Base-by-base conservation (phyloP, 2,113 vertebrate genomes). In the Percopsis transmontana region DNA sequence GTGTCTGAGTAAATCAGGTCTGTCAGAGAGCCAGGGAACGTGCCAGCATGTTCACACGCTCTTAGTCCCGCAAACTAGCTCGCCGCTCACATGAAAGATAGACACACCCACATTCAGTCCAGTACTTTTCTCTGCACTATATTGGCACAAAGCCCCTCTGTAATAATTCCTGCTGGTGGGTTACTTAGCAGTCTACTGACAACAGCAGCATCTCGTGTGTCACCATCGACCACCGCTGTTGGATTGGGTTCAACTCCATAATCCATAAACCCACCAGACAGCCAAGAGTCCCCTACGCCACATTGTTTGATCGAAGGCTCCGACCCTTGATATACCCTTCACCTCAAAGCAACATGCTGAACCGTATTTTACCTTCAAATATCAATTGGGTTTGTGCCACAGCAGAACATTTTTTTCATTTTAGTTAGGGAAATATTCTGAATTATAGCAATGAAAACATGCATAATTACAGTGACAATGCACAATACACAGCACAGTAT, bases 151-250 rank as follows among this genome's bases (percentile, higher is more conserved):
- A 33, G 27, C 6, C 70, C 44, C 52, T 33, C 59, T 74, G 78
- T 80, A 88, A 85, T 80, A 83, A 88, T 88, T 79, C 85, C 63
- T 54, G 69, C 65, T 58, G 84, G 67, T 1, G 55, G 60, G 77
- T 52, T 53, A 62, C 68, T 74, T 66, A 77, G 40, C 41, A 80
- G 71, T 74, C 70, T 56, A 2, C 66, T 33, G 27, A 33, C 8
- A 76, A 77, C 79, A 59, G 72, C 14, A 21, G 13, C 24, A 33
- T 14, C 13, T 23, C 47, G 40, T 23, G 45, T 41, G 2, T 45
- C 11, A 14, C 42, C 19, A n/a, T 24, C 8, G 1, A 11, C 51
- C 13, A 0, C 19, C 8, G 5, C 14, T 11, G 0, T 55, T 18
- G 27, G 27, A 4, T 7, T 33, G 5, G 27, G 27, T 33, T 33